Base-by-base conservation (phyloP, 2,888 invertebrate species). In the Drosophila barbarae region DNA sequence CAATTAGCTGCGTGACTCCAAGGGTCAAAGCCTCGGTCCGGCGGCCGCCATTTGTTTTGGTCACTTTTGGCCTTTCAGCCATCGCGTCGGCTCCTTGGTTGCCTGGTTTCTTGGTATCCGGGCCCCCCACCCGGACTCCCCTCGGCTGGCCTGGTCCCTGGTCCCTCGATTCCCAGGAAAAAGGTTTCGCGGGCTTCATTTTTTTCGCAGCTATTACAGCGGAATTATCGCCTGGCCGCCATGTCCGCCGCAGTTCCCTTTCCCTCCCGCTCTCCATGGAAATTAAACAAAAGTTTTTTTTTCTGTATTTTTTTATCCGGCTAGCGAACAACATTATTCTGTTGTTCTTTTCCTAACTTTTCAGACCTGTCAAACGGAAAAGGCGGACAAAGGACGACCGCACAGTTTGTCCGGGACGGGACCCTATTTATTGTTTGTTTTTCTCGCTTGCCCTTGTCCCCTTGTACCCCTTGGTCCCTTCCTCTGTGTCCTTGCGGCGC, bases 1-100 rank as follows among this genome's bases (percentile, higher is more conserved):
- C 84, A 79, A 79, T 79, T 79, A 79, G 78, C 78, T 84, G 84
- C 84, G 84, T 79, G 84, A 84, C 78, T 82, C 77, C 70, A 53
- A 52, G 83, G 84, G 84, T 84, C 76, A 82, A 78, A 76, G 56
- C 26, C 32, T 50, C 35, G 30, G 39, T 41, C 35, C 61, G 41
- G 23, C 36, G 36, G 26, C 41, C 34, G 60, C 77, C 79, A 78
- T 84, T 78, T 78, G 84, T 78, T 78, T 84, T 78, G 78, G 78
- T 69, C 78, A 84, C 56, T 69, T 66, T 64, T 46, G 53, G 41
- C 52, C 35, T 46, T 66, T 38, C 42, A 36, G 35, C 52, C 46
- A 52, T 44, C 26, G 41, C 46, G 23, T 26, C 57, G 53, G 36
- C 66, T 65, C 21, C 53, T 65, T 38, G 52, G 65, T 63, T 53